Evolutionary conservation across 2,113 vertebrate genomes (phyloP).

Genomic region (Amblyornis subalaris): DNA sequence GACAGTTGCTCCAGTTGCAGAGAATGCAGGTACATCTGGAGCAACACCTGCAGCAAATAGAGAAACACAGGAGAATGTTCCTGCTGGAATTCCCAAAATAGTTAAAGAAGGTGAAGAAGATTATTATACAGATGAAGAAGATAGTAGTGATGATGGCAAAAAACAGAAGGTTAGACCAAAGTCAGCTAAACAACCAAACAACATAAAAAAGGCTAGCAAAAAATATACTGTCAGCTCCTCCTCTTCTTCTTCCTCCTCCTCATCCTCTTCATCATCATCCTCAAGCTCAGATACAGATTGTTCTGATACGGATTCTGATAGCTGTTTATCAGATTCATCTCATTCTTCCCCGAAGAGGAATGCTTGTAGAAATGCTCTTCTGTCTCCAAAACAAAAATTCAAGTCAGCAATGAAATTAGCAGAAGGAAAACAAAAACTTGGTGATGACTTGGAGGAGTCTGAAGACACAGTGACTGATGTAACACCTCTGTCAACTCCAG

Average conservation of each 20-base stretch:
- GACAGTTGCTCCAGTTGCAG: neutral
- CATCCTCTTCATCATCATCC: conserved; percentile 56
- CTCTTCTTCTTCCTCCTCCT: conserved; percentile 61
- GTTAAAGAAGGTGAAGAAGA: conserved; percentile 68
- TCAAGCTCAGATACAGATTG: conserved; percentile 75
- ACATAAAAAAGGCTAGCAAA: conserved; percentile 71
- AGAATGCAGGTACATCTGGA: conserved; percentile 48
- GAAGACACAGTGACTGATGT: conserved; percentile 88
- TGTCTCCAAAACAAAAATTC: conserved; percentile 64
- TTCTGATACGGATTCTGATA: conserved; percentile 70
- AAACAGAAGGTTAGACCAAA: conserved; percentile 52
- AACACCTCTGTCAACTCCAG: conserved; percentile 86
- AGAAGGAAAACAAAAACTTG: conserved; percentile 13
- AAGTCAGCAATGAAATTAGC: conserved; percentile 39
- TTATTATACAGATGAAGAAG: conserved; percentile 76
- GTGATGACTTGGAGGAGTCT: conserved; percentile 69
- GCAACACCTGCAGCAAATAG: neutral
- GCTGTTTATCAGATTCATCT: conserved; percentile 57
- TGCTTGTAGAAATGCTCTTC: conserved; percentile 7
- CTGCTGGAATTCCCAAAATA: conserved; percentile 63
- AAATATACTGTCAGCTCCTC: conserved; percentile 62
- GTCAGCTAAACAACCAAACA: conserved; percentile 63
- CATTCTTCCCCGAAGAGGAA: conserved; percentile 53
- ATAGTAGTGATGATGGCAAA: conserved; percentile 75
- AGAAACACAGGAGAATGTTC: conserved; percentile 39